Base-by-base conservation (phyloP, 2,113 vertebrate genomes). In the Trogon surrucura region DNA sequence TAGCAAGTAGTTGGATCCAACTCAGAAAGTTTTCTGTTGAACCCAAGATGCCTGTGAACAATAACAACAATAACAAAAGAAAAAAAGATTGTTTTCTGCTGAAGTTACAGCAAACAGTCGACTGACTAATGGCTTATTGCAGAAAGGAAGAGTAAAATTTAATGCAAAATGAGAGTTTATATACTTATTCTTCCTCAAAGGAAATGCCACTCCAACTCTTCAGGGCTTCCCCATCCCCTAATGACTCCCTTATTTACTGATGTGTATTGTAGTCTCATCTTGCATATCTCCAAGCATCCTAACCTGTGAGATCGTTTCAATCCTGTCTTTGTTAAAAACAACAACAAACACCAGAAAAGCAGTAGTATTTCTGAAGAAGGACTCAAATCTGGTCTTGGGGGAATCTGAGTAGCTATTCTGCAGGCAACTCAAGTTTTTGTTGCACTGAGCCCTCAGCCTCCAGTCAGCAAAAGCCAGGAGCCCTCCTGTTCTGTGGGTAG, bases 1-100 rank as follows among this genome's bases (percentile, higher is more conserved):
- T 81, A 84, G 88, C 70, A 96, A 95, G 94, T 79, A 92, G 64
- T 62, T 96, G 93, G 89, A 92, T 88, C 62, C 53, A 88, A 94
- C 38, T 91, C 78, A 96, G 84, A 96, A 90, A 91, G 54, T 26
- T 93, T 80, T 80, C 62, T 25, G 21, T 54, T 94, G 81, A 95
- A 65, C 69, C 61, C 77, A 61, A 93, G 88, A 94, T 88, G 44
- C 81, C 84, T 79, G 44, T 60, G 61, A 77, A 74, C 10, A 13
- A 61, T 8, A 1, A 62, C 25, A 36, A 16, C 30, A n/a, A 16
- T 0, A 34, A 60, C 25, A 51, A 51, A 21, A 81, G 70, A 48
- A 80, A 62, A 72, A 34, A 6, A 60, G 16, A 94, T 11, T 2
- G 2, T 51, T 84, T 89, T 89, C 78, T 85, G 23, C 29, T 90